Percentiles rank a stretch among this genome's conserved stretches.
Evolutionary conservation across 2,113 vertebrate species (phyloP).

Genomic region (Campylomormyrus numenius): DNA sequence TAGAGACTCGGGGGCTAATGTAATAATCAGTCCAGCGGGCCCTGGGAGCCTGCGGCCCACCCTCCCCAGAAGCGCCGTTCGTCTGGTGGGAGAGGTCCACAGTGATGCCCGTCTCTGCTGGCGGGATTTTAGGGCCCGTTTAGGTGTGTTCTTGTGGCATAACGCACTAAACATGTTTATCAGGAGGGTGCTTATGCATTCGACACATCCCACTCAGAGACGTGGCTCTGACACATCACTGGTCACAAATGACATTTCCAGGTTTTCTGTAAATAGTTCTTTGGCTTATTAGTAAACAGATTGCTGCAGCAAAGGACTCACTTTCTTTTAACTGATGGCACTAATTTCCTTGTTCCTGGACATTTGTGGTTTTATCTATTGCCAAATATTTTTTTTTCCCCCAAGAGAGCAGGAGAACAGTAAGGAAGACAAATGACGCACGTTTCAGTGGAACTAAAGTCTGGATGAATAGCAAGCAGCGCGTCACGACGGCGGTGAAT

Average conservation of each 20-base stretch:
- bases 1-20: slow-evolving; percentile 61
- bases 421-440: slow-evolving; percentile 1
- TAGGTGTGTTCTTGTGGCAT: neutral
- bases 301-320: neutral
- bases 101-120: neutral
- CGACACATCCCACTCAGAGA: neutral
- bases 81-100: slow-evolving; percentile 4
- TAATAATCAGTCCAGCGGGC: slow-evolving; percentile 49
- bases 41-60: slow-evolving; percentile 24
- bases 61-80: slow-evolving; percentile 20
- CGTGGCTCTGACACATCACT: neutral
- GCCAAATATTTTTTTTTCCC: neutral
- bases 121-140: neutral
- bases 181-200: neutral
- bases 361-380: slow-evolving; percentile 6
- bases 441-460: neutral
- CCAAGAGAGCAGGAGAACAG: neutral
- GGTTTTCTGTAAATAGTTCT: neutral
- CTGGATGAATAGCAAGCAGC: neutral
- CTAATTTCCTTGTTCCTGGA: neutral
- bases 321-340: neutral
- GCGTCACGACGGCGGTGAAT: neutral
- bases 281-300: neutral
- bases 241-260: neutral
- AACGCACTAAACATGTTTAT: neutral